Base-by-base conservation (phyloP, 2,113 vertebrate genomes). In the Chlamydotis undulata region DNA sequence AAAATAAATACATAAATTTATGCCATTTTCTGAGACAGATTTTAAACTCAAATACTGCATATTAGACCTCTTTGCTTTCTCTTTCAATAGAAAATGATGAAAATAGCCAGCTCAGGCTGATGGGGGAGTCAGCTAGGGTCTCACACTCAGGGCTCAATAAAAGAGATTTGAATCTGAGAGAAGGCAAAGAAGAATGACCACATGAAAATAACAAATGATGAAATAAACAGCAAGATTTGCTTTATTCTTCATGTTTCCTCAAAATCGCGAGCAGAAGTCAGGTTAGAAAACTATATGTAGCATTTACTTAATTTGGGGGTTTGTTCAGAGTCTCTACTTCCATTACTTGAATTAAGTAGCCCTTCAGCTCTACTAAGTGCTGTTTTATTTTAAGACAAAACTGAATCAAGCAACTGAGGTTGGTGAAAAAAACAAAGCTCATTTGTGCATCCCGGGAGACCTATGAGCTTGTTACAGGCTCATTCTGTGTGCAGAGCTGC, bases 1-100 rank as follows among this genome's bases (percentile, higher is more conserved):
- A 95, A 97, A 97, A 95, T 65, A 94, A 96, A 94, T 78, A 49
- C 33, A 67, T 61, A 70, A 16, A 69, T 91, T 50, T 76, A 61
- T 5, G 6, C 70, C 7, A 6, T 82, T 91, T 96, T 95, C 75
- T 19, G 16, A 22, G 14, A 65, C 41, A 89, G 37, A 91, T 93
- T 96, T 86, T 49, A 90, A 60, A 73, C 29, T 57, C 37, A 53
- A 65, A 47, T 35, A 61, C 68, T 90, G 80, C 47, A 91, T 90
- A 67, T 87, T 70, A 57, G 6, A 83, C 69, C 74, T 25, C 41
- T 94, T 96, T 93, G 52, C 92, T 97, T 97, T 90, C 63, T 92
- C 69, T 97, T 89, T 90, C 85, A 95, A 83, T 33, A 89, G 87
- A 82, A 74, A 70, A 69, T 82, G 5, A 76, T 87, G 63, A 56